Conservation (phyloP, 2,797 vertebrate genomes). For the Eupleurogrammus muticus region DNA sequence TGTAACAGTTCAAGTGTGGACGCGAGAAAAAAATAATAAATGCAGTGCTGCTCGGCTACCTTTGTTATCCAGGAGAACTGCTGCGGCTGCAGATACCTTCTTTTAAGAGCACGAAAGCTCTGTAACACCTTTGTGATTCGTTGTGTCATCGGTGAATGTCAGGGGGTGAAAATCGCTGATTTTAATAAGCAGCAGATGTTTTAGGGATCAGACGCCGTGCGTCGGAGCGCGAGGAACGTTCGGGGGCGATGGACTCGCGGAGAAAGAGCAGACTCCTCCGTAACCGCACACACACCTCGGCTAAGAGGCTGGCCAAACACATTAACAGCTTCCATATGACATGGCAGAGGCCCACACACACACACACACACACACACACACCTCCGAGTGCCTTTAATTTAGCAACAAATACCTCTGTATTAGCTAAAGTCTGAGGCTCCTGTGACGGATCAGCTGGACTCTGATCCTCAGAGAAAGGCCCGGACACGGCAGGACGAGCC, state of each 20-base stretch:
- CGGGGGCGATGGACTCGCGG: constrained; percentile 41
- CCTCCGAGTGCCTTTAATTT: constrained; percentile 41
- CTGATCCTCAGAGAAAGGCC: constrained; percentile 21
- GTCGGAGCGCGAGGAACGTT: constrained; percentile 47
- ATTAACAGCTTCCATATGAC: constrained; percentile 80
- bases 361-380: neutral
- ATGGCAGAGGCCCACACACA: constrained; percentile 40
- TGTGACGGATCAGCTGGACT: neutral
- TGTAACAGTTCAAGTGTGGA: constrained; percentile 45
- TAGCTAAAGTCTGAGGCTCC: constrained; percentile 21
- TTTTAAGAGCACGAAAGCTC: constrained; percentile 40
- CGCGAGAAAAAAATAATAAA: constrained; percentile 12
- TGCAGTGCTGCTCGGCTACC: neutral
- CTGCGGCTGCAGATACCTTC: constrained; percentile 6
- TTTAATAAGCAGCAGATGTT: constrained; percentile 80
- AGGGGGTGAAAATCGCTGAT: constrained; percentile 42
- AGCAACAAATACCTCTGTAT: constrained; percentile 57
- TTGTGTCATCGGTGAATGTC: constrained; percentile 71
- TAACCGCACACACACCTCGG: constrained; percentile 66
- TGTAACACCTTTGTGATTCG: constrained; percentile 47
- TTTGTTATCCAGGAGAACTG: constrained; percentile 24
- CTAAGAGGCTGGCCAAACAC: constrained; percentile 57
- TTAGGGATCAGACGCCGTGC: constrained; percentile 46
- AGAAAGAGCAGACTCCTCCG: constrained; percentile 58
- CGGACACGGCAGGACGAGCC: constrained; percentile 16